Evolutionary conservation across 2,797 vertebrate genomes (phyloP).

Genomic region (Sciaenops ocellatus): DNA sequence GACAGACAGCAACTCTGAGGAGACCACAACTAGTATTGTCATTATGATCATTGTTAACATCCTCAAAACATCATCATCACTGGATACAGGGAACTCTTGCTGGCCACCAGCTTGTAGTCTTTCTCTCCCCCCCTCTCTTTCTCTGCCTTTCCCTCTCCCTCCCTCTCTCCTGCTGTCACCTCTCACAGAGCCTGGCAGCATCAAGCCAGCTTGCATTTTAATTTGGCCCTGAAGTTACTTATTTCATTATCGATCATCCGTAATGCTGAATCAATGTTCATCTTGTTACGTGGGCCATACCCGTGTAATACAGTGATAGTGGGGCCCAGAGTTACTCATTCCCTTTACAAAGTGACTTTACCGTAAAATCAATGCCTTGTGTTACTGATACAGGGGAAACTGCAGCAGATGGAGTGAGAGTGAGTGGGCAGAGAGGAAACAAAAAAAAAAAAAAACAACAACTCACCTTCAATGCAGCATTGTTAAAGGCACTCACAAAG

Average conservation of each 20-base stretch:
- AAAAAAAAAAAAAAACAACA: slow-evolving; percentile 58
- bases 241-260: slow-evolving; percentile 99
- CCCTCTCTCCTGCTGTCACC: slow-evolving; percentile 86
- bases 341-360: slow-evolving; percentile 97
- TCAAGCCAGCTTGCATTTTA: slow-evolving; percentile 97
- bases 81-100: slow-evolving; percentile 46
- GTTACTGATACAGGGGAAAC: slow-evolving; percentile 91
- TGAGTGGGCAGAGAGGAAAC: slow-evolving; percentile 73
- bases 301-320: slow-evolving; percentile 99
- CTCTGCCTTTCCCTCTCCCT: slow-evolving; percentile 37
- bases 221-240: slow-evolving; percentile 98
- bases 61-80: slow-evolving; percentile 43
- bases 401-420: slow-evolving; percentile 82
- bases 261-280: slow-evolving; percentile 99
- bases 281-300: slow-evolving; percentile 98
- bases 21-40: background rate
- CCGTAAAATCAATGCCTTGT: slow-evolving; percentile 97
- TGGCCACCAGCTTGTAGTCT: slow-evolving; percentile 40
- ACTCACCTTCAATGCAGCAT: slow-evolving; percentile 67
- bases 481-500: slow-evolving; percentile 51
- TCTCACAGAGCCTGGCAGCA: slow-evolving; percentile 89
- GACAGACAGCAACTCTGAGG: background rate
- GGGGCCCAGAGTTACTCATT: slow-evolving; percentile 96
- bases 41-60: slow-evolving; percentile 18
- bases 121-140: slow-evolving; percentile 26